Evolutionary conservation across 2,113 vertebrate genomes (phyloP), one percentile per base, ranked within the genome.

Genomic region (Haplotaxodon microlepis): DNA sequence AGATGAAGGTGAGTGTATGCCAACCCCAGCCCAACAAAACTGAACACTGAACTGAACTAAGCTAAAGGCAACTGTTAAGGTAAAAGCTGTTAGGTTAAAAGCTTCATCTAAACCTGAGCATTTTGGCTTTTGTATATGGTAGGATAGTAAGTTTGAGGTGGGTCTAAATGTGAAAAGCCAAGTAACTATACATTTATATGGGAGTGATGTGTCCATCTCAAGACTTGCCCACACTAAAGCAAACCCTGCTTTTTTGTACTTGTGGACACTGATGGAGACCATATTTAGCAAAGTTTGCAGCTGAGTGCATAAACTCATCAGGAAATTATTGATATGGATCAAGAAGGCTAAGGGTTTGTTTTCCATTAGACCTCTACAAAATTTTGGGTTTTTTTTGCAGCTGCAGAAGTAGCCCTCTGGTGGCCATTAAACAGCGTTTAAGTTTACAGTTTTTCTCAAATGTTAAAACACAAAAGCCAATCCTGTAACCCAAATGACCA

Each of bases 321-420:
- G 31, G 59, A 63, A 63, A 63, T 36, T 63, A 34, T 63, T 63
- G 40, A 14, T 27, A 29, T 76, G 21, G 14, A 71, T 71, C n/a
- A 27, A 71, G 66, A 17, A 45, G 21, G 69, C 21, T 27, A 73
- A 29, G 40, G 40, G 40, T 27, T 47, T 76, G 69, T 47, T 47
- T 76, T 76, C 40, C 69, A 45, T 76, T 47, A 47, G 21, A 47
- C 14, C 16, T 29, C 21, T 47, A 45, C n/a, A 73, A 16, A 27
- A 4, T 27, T 4, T 69, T 2, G 7, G 13, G 0, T 3, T 27
- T 17, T 45, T 71, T 76, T 47, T 76, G 14, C 69, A 76, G 4
- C 24, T 76, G 69, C 14, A 76, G 9, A 50, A 50, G 42, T 29
- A 50, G 27, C 71, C 16, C 45, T 47, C 71, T 78, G 71, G 14